phyloP scores from a whole-genome alignment of 2,888 invertebrate genomes.

The Kryphioiulus occultus region DNA sequence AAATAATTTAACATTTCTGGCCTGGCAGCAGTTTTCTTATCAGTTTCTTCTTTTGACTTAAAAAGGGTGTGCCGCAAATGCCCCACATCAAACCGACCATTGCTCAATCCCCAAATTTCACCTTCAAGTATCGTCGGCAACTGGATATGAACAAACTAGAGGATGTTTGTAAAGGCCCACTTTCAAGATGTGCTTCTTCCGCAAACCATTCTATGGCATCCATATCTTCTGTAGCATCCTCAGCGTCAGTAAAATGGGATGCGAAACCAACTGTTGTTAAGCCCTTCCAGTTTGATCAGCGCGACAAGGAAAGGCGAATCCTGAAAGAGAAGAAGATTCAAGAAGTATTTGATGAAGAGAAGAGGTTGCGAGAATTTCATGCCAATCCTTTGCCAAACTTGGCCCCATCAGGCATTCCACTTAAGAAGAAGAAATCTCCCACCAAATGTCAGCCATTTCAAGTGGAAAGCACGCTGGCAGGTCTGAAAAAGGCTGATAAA shows the following conservation, averaged over 20 bases:
- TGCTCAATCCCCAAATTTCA: not conserved
- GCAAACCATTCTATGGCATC: not conserved
- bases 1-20: too few relatives aligned
- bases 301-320: slow-evolving; percentile 68
- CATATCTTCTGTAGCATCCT: not conserved
- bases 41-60: not conserved
- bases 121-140: not conserved
- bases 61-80: slow-evolving; percentile 14
- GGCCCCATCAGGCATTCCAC: slow-evolving; percentile 43
- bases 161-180: not conserved
- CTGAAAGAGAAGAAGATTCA: slow-evolving; percentile 70
- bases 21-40: not conserved
- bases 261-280: slow-evolving; percentile 52
- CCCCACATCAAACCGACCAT: not conserved
- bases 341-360: slow-evolving; percentile 66
- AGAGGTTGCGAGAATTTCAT: slow-evolving; percentile 72
- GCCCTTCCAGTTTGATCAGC: slow-evolving; percentile 76
- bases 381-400: slow-evolving; percentile 73
- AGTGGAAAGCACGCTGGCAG: not conserved
- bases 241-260: not conserved
- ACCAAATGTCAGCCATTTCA: slow-evolving; percentile 36
- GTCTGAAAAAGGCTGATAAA: not conserved
- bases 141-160: not conserved
- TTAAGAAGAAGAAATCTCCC: not conserved
- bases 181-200: not conserved